phyloP scores from a whole-genome alignment of 2,888 invertebrate species.

The Ophion ellenae region DNA sequence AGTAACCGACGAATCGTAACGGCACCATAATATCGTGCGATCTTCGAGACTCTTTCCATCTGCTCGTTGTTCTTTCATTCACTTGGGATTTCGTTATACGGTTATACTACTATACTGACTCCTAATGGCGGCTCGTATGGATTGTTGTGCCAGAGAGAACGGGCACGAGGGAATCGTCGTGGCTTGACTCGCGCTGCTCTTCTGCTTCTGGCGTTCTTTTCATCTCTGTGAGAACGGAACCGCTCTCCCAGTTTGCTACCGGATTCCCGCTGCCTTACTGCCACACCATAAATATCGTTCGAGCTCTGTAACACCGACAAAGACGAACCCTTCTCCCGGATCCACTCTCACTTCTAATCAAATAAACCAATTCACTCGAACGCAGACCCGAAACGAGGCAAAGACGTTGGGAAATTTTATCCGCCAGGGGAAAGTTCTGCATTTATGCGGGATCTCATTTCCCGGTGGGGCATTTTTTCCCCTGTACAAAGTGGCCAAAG shows the following conservation, averaged over 20 bases:
- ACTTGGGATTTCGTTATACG: slow-evolving; percentile 8
- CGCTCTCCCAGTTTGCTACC: slow-evolving; percentile 49
- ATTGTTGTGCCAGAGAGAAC: slow-evolving; percentile 38
- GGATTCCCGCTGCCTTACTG: slow-evolving; percentile 18
- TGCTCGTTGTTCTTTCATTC: slow-evolving; percentile 12
- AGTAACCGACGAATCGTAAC: neutral
- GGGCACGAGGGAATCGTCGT: slow-evolving; percentile 46
- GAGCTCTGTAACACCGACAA: slow-evolving; percentile 12
- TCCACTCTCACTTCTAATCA: slow-evolving; percentile 12
- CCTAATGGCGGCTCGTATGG: slow-evolving; percentile 15
- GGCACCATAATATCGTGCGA: slow-evolving; percentile 16
- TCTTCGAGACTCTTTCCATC: neutral
- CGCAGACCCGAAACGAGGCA: slow-evolving; percentile 3
- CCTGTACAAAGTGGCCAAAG: no score
- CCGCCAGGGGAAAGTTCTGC: neutral
- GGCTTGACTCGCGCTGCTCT: slow-evolving; percentile 36
- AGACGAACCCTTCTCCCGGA: slow-evolving; percentile 8
- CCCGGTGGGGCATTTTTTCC: neutral
- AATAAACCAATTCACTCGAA: slow-evolving; percentile 34
- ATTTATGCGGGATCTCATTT: neutral
- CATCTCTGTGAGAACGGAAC: slow-evolving; percentile 64
- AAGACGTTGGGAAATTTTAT: neutral
- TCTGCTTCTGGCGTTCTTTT: neutral
- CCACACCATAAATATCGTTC: slow-evolving; percentile 41
- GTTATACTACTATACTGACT: neutral